These are phyloP conservation scores for Symphodus melops DNA, from an alignment of 2,113 vertebrate species.

Conservation along the genomic window DNA sequence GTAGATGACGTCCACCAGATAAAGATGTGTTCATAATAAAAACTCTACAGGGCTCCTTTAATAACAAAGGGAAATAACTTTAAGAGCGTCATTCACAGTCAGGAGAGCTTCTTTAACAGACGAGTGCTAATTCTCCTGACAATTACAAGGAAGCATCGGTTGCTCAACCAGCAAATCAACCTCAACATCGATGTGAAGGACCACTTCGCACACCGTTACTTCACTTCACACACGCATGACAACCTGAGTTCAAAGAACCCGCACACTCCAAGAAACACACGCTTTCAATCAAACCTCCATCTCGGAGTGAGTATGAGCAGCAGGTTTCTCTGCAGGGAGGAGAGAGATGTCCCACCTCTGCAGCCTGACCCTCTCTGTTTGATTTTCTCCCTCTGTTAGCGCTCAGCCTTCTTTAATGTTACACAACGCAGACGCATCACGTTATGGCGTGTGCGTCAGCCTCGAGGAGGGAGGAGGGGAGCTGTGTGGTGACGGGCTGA, in stretches of 20 bases:
- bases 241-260: not conserved
- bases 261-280: not conserved
- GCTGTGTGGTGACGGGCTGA: constrained; percentile 61
- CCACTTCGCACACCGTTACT: constrained; percentile 4
- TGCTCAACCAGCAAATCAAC: not conserved
- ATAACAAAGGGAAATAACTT: too few relatives aligned
- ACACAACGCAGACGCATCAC: constrained; percentile 68
- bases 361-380: constrained; percentile 48
- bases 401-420: constrained; percentile 53
- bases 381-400: constrained; percentile 58
- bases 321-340: not conserved
- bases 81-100: too few relatives aligned
- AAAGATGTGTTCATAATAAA: too few relatives aligned
- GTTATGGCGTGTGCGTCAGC: constrained; percentile 57
- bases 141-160: constrained; percentile 2
- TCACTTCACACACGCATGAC: constrained; percentile 2
- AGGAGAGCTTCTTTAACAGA: not conserved
- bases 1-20: too few relatives aligned
- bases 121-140: not conserved
- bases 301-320: constrained; percentile 1
- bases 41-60: too few relatives aligned
- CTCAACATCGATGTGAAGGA: not conserved
- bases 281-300: not conserved
- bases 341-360: constrained; percentile 33
- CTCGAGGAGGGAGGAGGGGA: not conserved